Evolutionary conservation across 2,797 vertebrate genomes (phyloP), one percentile per base, ranked within the genome.

Genomic region (Pseudomugil gertrudae): DNA sequence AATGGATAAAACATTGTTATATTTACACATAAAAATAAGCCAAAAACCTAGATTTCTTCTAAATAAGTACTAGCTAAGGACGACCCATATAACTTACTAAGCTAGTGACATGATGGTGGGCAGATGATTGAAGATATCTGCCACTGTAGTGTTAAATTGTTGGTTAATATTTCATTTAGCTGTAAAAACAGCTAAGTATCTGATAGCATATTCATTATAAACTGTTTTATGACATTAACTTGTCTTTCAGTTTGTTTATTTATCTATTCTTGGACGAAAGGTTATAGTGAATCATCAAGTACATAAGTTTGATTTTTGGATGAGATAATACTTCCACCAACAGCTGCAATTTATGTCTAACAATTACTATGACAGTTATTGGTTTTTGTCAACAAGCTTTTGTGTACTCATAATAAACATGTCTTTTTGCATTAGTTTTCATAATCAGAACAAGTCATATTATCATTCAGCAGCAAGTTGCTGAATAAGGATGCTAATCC

Each of bases 361-460:
- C 38, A 40, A 40, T 43, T 9, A n/a, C 38, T 17, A 19, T 43
- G 38, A 40, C 5, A 40, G 15, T 43, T 43, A 43, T 6, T n/a
- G 19, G 19, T 2, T 19, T 7, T 43, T 19, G 17, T 17, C 40
- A 43, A 43, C 19, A 43, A n/a, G 4, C 19, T 7, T 43, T n/a
- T 3, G 15, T 24, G 15, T 3, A n/a, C 50, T 9, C 48, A 78
- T 65, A 7, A 38, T 38, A 27, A 53, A 60, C 21, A 15, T 6
- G 23, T 8, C 3, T 24, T 66, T 52, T 40, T 48, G 4, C 48
- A 57, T 27, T 15, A 3, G 26, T 35, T 35, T 29, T 21, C 2
- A 15, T 27, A 61, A 78, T 58, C 71, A 27, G 13, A 2, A 43
- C 54, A 75, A 66, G 63, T 4, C 57, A 35, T 21, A 54, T 60